A percentile compares a stretch with the other conserved stretches of the same genome.
Evolutionary conservation across 1,140 invertebrate genomes (phyloP).

Genomic region (Theocolax elegans): DNA sequence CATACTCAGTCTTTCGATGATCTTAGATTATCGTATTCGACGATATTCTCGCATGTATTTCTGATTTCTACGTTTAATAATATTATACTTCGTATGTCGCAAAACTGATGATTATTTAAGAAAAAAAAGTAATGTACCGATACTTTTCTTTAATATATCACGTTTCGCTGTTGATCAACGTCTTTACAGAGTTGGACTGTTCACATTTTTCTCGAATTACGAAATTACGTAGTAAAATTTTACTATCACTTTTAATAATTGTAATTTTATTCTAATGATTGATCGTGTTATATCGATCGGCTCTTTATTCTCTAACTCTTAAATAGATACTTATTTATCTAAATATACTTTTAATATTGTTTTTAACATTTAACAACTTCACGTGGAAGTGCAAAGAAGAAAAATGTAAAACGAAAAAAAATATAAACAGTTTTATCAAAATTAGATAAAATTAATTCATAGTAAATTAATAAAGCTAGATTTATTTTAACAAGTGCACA

Average conservation of each 20-base stretch:
- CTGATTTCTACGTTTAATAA: slow-evolving; percentile 8
- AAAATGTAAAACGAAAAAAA: slow-evolving; percentile 7
- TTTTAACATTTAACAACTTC: slow-evolving; percentile 17
- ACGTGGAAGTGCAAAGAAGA: slow-evolving; percentile 7
- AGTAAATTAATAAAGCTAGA: slow-evolving; percentile 18
- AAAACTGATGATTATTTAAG: slow-evolving; percentile 4
- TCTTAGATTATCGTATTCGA: slow-evolving; percentile 23
- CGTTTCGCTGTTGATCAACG: slow-evolving; percentile 6
- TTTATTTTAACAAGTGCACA: slow-evolving; percentile 34
- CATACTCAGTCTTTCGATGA: slow-evolving; percentile 44
- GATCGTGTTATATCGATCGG: slow-evolving; percentile 9
- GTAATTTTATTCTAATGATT: slow-evolving; percentile 36
- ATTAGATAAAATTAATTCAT: too few relatives aligned
- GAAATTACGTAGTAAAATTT: slow-evolving; percentile 7
- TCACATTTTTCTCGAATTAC: slow-evolving; percentile 14
- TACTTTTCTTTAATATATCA: slow-evolving; percentile 23
- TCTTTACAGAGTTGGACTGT: slow-evolving; percentile 26
- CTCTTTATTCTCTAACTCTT: slow-evolving; percentile 1
- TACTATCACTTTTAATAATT: slow-evolving; percentile 38
- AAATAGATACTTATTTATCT: slow-evolving; percentile 14
- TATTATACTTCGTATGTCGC: slow-evolving; percentile 8
- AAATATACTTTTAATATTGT: slow-evolving; percentile 14
- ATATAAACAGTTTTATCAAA: too few relatives aligned
- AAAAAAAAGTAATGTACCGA: slow-evolving; percentile 25
- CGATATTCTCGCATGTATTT: slow-evolving; percentile 32